Percentiles rank a stretch among this genome's conserved stretches.
These are phyloP conservation scores for Drosophila diplacantha DNA, from an alignment of 2,888 invertebrate species.

Conservation along the genomic window DNA sequence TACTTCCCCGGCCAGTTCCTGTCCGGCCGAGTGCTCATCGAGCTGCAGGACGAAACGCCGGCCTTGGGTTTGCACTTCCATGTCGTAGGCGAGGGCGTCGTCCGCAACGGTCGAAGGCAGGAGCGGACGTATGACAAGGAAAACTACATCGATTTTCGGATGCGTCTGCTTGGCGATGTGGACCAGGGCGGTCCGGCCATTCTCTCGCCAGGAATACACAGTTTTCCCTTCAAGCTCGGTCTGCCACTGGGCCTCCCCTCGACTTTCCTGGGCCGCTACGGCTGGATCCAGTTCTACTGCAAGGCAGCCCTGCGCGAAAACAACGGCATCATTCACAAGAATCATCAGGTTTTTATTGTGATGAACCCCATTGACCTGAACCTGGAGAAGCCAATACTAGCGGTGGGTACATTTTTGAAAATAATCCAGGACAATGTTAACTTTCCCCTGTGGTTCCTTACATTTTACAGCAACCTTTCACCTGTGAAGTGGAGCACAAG, in stretches of 20 bases:
- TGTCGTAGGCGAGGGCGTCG: slow-evolving; percentile 95
- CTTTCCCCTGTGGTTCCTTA: slow-evolving; percentile 25
- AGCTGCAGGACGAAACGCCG: slow-evolving; percentile 94
- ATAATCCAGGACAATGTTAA: not conserved
- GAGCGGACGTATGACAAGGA: slow-evolving; percentile 93
- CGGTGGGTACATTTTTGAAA: slow-evolving; percentile 80
- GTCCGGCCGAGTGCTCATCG: slow-evolving; percentile 93
- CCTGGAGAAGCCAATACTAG: slow-evolving; percentile 90
- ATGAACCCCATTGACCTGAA: slow-evolving; percentile 97
- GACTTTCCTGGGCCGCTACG: slow-evolving; percentile 94
- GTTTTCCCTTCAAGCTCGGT: slow-evolving; percentile 95
- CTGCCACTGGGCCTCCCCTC: slow-evolving; percentile 93
- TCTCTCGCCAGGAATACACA: slow-evolving; percentile 94
- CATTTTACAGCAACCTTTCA: slow-evolving; percentile 86
- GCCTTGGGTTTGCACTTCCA: slow-evolving; percentile 95
- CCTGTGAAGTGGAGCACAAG: slow-evolving; percentile 93
- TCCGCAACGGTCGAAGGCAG: slow-evolving; percentile 86
- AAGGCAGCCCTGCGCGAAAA: slow-evolving; percentile 93
- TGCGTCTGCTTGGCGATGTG: slow-evolving; percentile 92
- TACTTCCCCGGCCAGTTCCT: slow-evolving; percentile 97
- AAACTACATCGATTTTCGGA: slow-evolving; percentile 96
- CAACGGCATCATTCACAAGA: slow-evolving; percentile 91
- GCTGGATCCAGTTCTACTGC: slow-evolving; percentile 97
- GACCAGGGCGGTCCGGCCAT: slow-evolving; percentile 90
- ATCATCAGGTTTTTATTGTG: slow-evolving; percentile 97